Conservation (phyloP, 2,888 invertebrate species). For the Clusia tigrina region DNA sequence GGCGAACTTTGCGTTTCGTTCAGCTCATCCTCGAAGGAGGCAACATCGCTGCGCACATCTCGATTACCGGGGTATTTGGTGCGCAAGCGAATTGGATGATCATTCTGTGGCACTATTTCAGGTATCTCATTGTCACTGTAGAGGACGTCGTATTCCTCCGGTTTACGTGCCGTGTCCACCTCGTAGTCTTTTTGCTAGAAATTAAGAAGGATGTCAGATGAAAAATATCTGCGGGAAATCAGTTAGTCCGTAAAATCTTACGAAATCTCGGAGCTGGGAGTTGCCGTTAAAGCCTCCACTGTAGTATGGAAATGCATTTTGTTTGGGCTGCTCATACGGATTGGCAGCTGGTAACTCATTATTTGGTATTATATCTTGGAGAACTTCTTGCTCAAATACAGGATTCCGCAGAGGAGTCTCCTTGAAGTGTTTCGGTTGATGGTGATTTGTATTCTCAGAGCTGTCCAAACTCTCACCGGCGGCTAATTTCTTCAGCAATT, state of each 20-base stretch:
- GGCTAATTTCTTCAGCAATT: slow-evolving; percentile 44
- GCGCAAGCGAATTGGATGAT: slow-evolving; percentile 58
- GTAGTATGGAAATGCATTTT: slow-evolving; percentile 38
- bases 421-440: slow-evolving; percentile 38
- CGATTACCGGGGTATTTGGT: slow-evolving; percentile 62
- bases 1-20: slow-evolving; percentile 39
- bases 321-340: slow-evolving; percentile 30
- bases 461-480: slow-evolving; percentile 26
- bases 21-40: slow-evolving; percentile 38
- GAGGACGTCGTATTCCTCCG: slow-evolving; percentile 59
- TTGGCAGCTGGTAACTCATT: slow-evolving; percentile 39
- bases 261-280: slow-evolving; percentile 44
- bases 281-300: slow-evolving; percentile 34
- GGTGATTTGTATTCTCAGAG: slow-evolving; percentile 28
- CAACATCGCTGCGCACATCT: slow-evolving; percentile 59
- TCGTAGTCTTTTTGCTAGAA: slow-evolving; percentile 57
- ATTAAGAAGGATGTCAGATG: background rate
- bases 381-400: slow-evolving; percentile 39
- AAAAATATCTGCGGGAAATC: background rate
- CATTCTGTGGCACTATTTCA: slow-evolving; percentile 46
- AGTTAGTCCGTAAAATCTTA: slow-evolving; percentile 36
- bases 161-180: slow-evolving; percentile 39
- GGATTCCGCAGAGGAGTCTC: slow-evolving; percentile 43
- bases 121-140: slow-evolving; percentile 59
- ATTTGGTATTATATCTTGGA: slow-evolving; percentile 47